Evolutionary conservation across 2,888 invertebrate species (phyloP).

Genomic region (Pseudeuparius sepicola): DNA sequence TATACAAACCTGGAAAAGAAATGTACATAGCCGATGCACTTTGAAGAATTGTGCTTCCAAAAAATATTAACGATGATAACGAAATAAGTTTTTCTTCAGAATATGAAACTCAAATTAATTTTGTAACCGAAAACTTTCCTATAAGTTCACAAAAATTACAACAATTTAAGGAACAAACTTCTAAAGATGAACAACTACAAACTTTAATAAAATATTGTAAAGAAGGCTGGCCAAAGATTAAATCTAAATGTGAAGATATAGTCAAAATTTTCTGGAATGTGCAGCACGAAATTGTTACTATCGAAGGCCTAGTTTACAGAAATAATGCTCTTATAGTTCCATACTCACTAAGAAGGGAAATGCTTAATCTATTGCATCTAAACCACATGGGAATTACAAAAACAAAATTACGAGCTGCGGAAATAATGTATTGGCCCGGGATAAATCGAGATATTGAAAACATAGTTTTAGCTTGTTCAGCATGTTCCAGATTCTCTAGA

Average conservation of each 20-base stretch:
- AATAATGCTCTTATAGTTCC: constrained; percentile 4
- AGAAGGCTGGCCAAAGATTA: constrained; percentile 2
- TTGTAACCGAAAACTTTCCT: no score
- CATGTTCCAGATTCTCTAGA: constrained; percentile 16
- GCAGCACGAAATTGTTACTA: not conserved
- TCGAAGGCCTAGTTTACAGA: constrained; percentile 1
- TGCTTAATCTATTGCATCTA: not conserved
- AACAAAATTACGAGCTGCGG: not conserved
- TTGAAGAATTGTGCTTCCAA: constrained; percentile 7
- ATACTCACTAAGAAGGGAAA: not conserved
- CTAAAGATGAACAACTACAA: no score
- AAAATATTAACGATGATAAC: no score
- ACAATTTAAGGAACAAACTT: no score
- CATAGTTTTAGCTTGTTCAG: constrained; percentile 15
- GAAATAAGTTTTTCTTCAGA: no score
- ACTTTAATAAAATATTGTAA: constrained; percentile 1
- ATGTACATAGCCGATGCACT: constrained; percentile 11
- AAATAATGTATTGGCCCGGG: constrained; percentile 1
- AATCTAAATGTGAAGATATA: constrained; percentile 4
- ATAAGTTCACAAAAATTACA: no score
- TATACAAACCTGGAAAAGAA: constrained; percentile 9
- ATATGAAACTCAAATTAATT: no score
- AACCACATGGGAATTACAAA: constrained; percentile 2
- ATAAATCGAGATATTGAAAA: constrained; percentile 22
- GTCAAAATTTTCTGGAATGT: constrained; percentile 4